Evolutionary conservation across 2,113 vertebrate species (phyloP).

Genomic region (Acanthisitta chloris): DNA sequence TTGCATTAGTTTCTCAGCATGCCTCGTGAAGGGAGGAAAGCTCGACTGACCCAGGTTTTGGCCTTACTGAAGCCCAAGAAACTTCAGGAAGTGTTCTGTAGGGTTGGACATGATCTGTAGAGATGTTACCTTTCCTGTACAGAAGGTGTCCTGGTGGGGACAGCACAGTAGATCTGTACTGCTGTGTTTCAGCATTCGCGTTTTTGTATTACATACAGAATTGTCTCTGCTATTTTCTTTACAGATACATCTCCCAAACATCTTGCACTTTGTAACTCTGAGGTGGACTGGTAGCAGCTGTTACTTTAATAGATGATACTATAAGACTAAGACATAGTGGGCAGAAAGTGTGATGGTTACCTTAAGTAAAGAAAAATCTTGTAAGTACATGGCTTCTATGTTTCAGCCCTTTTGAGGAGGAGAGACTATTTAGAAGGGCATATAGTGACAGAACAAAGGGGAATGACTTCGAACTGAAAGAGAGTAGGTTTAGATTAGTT

Average conservation of each 20-base stretch:
- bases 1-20: not conserved
- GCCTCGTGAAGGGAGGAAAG: rapidly evolving
- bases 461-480: not conserved
- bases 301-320: not conserved
- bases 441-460: not conserved
- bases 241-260: not conserved
- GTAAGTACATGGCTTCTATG: not conserved
- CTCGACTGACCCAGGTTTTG: not conserved
- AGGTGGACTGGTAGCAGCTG: not conserved
- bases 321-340: not conserved
- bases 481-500: not conserved
- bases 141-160: not conserved
- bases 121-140: not conserved
- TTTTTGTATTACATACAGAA: not conserved
- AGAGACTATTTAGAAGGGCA: not conserved
- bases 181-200: not conserved
- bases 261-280: not conserved
- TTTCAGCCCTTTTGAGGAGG: not conserved
- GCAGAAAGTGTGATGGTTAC: not conserved
- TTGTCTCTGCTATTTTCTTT: not conserved
- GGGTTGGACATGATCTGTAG: not conserved
- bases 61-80: not conserved
- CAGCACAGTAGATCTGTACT: not conserved
- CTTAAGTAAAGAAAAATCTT: not conserved
- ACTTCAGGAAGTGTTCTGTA: not conserved